These are phyloP conservation scores for Drosophila arawakana DNA, from an alignment of 1,140 invertebrate species.

Conservation along the genomic window DNA sequence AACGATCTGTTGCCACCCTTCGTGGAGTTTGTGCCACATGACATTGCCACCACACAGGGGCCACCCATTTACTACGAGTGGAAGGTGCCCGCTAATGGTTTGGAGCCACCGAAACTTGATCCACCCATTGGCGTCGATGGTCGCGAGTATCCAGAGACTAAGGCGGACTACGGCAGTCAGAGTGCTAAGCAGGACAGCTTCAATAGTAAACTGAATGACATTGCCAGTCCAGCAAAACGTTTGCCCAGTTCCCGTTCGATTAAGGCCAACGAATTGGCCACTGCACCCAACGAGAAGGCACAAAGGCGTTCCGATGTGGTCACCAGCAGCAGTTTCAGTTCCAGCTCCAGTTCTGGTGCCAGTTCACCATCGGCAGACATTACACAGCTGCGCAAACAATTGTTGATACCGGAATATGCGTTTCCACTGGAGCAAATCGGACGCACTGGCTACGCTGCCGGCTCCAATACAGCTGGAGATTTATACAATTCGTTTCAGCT, in stretches of 20 bases:
- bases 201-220: conserved; percentile 63
- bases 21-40: conserved; percentile 72
- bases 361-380: conserved; percentile 62
- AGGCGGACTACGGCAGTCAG: conserved; percentile 55
- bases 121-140: conserved; percentile 78
- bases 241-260: conserved; percentile 71
- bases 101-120: conserved; percentile 85
- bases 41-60: conserved; percentile 86
- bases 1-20: conserved; percentile 77
- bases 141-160: conserved; percentile 73
- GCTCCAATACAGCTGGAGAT: conserved; percentile 75
- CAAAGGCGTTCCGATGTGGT: conserved; percentile 55
- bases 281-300: conserved; percentile 28
- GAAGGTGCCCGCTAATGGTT: conserved; percentile 86
- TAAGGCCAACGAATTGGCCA: conserved; percentile 57
- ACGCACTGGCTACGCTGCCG: conserved; percentile 86
- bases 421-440: conserved; percentile 85
- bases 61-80: conserved; percentile 87
- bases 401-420: conserved; percentile 86
- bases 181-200: conserved; percentile 32
- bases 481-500: conserved; percentile 87
- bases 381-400: conserved; percentile 73
- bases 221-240: conserved; percentile 37
- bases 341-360: neutral
- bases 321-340: conserved; percentile 11